Evolutionary conservation across 2,888 invertebrate species (phyloP), one percentile per base, ranked within the genome.

Genomic region (Drosophila affinis): DNA sequence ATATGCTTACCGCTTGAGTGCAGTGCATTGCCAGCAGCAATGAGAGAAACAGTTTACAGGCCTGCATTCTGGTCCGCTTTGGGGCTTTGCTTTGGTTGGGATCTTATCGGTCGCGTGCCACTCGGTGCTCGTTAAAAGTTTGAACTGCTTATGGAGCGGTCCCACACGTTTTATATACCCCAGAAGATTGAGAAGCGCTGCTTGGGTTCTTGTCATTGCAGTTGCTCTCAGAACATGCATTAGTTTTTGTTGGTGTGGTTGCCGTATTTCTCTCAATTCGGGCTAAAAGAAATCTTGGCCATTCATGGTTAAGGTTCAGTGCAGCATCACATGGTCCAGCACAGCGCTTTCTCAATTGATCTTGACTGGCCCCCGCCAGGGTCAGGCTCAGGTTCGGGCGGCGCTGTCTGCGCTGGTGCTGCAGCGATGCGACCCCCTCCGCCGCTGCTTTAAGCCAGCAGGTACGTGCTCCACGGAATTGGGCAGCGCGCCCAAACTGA

Each of bases 111-210:
- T 62, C 79, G 79, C 78, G 78, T 82, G 79, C 77, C 51, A 72
- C 53, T 85, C 80, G 62, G 68, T 52, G 69, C 63, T 73, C 73
- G 82, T 72, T 70, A 68, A 77, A 71, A 79, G 82, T 85, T 85
- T 87, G 83, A 79, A 85, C 62, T 85, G 79, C 81, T 76, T 45
- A 62, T 62, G 62, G 54, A 62, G 69, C 62, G 62, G 73, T 70
- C 75, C 75, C 69, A 74, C 76, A 78, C 81, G 86, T 81, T 85
- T 76, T 85, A 73, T 76, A 72, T 86, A 83, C 72, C 62, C 77
- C 67, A 29, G 56, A 70, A 73, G 63, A 74, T 70, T 57, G 34
- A 46, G 39, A 58, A 75, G 67, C 70, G 64, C 81, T 64, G 34
- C 39, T 39, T 39, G 7, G 2, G 39, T 1, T 39, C 39, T n/a